A percentile compares a stretch with the other conserved stretches of the same genome.
Conservation (phyloP, 2,888 invertebrate genomes). For the Plagiodera versicolora region DNA sequence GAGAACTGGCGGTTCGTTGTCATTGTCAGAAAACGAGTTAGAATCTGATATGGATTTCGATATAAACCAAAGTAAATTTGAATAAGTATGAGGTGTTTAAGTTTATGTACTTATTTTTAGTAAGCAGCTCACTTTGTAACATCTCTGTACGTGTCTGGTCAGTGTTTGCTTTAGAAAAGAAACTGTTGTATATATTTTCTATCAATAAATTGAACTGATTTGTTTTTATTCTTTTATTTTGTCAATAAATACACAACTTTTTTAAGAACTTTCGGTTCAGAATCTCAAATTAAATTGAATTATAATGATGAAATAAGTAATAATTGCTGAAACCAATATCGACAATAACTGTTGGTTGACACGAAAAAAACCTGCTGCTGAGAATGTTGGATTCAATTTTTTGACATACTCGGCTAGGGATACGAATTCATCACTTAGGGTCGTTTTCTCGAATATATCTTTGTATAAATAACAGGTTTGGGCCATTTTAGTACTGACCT, state of each 20-base stretch:
- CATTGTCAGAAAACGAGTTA: constrained; percentile 80
- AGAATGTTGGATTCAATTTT: constrained; percentile 24
- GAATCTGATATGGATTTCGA: constrained; percentile 66
- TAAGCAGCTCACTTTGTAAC: neutral
- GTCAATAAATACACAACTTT: neutral
- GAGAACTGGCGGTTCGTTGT: constrained; percentile 77
- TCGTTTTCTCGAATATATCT: constrained; percentile 23
- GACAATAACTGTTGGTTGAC: constrained; percentile 27
- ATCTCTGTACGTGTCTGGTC: neutral
- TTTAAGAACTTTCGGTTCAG: neutral
- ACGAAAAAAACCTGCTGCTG: constrained; percentile 31
- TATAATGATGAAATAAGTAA: constrained; percentile 28
- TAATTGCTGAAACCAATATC: constrained; percentile 25
- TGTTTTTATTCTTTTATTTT: neutral
- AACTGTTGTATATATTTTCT: neutral
- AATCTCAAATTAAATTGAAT: constrained; percentile 27
- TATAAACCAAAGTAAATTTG: constrained; percentile 26
- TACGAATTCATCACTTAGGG: constrained; percentile 20
- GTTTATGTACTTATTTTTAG: neutral
- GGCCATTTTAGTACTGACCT: constrained; percentile 20
- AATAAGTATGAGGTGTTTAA: neutral
- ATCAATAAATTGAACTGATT: neutral
- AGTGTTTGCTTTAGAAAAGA: neutral
- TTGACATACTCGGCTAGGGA: constrained; percentile 19
- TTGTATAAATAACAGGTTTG: constrained; percentile 24